These are phyloP conservation scores for Oxyura jamaicensis DNA, from an alignment of 2,113 vertebrate genomes.

Conservation along the genomic window DNA sequence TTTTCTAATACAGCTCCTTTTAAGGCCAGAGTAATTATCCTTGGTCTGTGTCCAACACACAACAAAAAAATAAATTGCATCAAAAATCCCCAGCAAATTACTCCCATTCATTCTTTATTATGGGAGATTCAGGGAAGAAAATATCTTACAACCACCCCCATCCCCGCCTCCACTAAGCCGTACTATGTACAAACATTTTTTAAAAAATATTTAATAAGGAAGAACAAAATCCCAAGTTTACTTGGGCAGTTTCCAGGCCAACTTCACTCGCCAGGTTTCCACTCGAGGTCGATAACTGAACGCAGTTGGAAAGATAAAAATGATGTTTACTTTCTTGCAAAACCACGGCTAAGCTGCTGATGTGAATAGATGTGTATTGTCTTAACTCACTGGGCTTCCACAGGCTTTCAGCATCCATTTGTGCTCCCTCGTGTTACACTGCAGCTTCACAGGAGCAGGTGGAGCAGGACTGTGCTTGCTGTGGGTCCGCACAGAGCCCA, in stretches of 20 bases:
- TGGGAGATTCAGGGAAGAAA: background rate
- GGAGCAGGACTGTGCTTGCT: background rate
- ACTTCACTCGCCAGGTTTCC: background rate
- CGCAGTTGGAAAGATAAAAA: background rate
- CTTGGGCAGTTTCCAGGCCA: background rate
- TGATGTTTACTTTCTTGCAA: background rate
- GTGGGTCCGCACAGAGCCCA: background rate
- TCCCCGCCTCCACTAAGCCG: background rate
- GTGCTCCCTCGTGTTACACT: background rate
- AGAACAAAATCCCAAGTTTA: background rate
- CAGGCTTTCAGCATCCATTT: background rate
- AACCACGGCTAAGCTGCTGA: background rate
- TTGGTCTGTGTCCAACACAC: background rate
- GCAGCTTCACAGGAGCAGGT: background rate
- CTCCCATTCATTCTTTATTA: background rate
- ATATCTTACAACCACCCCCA: background rate
- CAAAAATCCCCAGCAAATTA: background rate
- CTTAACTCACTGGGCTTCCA: background rate
- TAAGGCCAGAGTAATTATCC: background rate
- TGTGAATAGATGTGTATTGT: background rate
- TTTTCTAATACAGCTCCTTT: background rate
- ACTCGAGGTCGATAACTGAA: background rate
- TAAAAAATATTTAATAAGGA: background rate
- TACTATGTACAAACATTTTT: background rate
- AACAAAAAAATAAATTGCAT: background rate